Base-by-base conservation (phyloP, 35 echinoderm and acorn worm species). In the Lytechinus pictus region DNA sequence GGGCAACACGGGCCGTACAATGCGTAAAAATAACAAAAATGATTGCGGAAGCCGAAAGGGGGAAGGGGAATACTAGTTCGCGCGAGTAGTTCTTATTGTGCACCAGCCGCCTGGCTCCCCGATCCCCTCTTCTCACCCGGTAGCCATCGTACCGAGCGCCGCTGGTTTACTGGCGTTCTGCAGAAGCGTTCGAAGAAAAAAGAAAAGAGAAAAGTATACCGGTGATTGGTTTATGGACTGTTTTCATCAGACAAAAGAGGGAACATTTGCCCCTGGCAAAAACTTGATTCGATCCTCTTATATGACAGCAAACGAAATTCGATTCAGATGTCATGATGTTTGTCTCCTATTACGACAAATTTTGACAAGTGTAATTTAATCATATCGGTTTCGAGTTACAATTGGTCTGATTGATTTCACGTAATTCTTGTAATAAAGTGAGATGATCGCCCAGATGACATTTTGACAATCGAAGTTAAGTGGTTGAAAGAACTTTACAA, bases 21-120 rank as follows among this genome's bases (percentile, higher is more conserved):
- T 55, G 92, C 52, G 53, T 93, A 53, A 93, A 93, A 57, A 93
- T 54, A 93, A 93, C 92, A 93, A 93, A 92, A 93, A 93, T 53
- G 28, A 44, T 54, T 54, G 55, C 92, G 11, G 92, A 53, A 19
- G 9, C 92, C 92, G 92, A 53, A 57, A 90, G 88, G 88, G 88
- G 88, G 88, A 90, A 90, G 16, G 54, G 55, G 27, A 54, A 33
- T 93, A 24, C 9, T 57, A 93, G 54, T 54, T 29, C 53, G 92
- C 53, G 54, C 28, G 52, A 57, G 92, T 93, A 24, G n/a, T 9
- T 57, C 52, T 93, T 93, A 93, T 93, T 93, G 92, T 93, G 29
- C 92, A 93, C 92, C 92, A 93, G 92, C 54, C 92, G 92, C 92
- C 57, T 11, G 92, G 10, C 92, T 93, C 24, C 54, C 9, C 24